Percentiles rank a stretch among this genome's conserved stretches.
Evolutionary conservation across 1,140 invertebrate genomes (phyloP).

Genomic region (Triops cancriformis): DNA sequence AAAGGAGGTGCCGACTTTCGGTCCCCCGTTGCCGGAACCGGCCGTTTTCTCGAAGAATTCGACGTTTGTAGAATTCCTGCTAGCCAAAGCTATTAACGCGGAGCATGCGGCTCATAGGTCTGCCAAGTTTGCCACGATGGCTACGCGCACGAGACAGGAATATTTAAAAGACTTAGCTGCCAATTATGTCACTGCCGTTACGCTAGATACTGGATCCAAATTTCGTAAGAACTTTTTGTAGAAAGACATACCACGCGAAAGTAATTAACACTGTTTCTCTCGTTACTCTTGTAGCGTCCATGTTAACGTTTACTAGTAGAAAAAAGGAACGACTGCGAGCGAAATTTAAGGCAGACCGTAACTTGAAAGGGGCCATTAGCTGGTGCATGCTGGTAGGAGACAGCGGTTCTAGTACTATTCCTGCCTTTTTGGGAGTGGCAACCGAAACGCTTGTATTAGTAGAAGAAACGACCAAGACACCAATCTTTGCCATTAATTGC

Average conservation of each 20-base stretch:
- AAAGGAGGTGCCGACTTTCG: conserved; percentile 92
- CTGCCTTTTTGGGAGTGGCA: conserved; percentile 79
- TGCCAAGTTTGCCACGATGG: conserved; percentile 96
- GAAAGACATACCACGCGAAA: background rate
- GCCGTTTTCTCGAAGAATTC: conserved; percentile 78
- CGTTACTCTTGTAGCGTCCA: conserved; percentile 20
- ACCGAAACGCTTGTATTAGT: conserved; percentile 77
- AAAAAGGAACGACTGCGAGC: conserved; percentile 59
- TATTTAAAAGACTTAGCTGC: conserved; percentile 80
- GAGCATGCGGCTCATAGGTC: conserved; percentile 93
- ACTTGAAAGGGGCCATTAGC: conserved; percentile 61
- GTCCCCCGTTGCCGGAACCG: conserved; percentile 78
- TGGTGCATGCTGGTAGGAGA: conserved; percentile 68
- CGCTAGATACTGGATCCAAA: conserved; percentile 77
- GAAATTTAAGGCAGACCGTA: conserved; percentile 55
- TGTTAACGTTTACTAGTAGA: conserved; percentile 59
- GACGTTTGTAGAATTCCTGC: conserved; percentile 82
- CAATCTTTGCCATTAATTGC: conserved; percentile 78
- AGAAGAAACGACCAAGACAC: conserved; percentile 70
- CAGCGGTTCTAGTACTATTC: conserved; percentile 48
- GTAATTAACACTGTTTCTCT: conserved; percentile 6
- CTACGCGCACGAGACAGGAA: conserved; percentile 87
- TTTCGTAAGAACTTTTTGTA: conserved; percentile 59
- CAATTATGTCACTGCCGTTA: conserved; percentile 71
- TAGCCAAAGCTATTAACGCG: conserved; percentile 95